Evolutionary conservation across 2,113 vertebrate species (phyloP).

Genomic region (Butorides virescens): DNA sequence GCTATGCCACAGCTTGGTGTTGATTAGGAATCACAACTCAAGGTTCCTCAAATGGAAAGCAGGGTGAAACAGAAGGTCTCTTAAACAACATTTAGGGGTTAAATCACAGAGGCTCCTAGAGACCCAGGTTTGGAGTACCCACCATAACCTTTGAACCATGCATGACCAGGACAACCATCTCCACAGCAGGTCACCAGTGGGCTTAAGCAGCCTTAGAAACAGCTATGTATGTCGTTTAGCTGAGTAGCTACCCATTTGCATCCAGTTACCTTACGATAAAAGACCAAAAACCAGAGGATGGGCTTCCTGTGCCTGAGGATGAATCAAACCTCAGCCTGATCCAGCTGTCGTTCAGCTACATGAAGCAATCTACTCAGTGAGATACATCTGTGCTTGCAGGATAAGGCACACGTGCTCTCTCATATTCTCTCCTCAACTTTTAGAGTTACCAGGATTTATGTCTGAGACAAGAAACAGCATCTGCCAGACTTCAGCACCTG

Average conservation of each 20-base stretch:
- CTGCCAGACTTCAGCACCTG: not conserved
- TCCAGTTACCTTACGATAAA: not conserved
- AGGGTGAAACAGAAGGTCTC: not conserved
- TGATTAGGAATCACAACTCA: not conserved
- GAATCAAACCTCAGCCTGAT: not conserved
- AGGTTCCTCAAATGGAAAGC: not conserved
- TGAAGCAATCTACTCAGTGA: not conserved
- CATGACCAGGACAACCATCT: not conserved
- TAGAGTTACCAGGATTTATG: not conserved
- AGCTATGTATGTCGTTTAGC: not conserved
- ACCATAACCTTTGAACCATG: not conserved
- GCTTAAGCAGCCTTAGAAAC: not conserved
- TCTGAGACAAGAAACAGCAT: not conserved
- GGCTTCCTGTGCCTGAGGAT: not conserved
- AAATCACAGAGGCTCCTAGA: not conserved
- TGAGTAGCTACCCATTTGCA: not conserved
- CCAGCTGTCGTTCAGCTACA: not conserved
- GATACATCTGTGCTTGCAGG: not conserved
- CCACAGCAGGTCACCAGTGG: not conserved
- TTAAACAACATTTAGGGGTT: not conserved
- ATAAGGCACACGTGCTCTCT: not conserved
- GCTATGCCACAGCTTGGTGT: not conserved
- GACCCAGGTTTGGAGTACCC: not conserved
- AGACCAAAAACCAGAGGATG: not conserved
- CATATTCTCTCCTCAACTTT: not conserved